A percentile compares a stretch with the other conserved stretches of the same genome.
These are phyloP conservation scores for Palythoa grandis DNA, from an alignment of 92 coral and sea anemone genomes.

Conservation along the genomic window DNA sequence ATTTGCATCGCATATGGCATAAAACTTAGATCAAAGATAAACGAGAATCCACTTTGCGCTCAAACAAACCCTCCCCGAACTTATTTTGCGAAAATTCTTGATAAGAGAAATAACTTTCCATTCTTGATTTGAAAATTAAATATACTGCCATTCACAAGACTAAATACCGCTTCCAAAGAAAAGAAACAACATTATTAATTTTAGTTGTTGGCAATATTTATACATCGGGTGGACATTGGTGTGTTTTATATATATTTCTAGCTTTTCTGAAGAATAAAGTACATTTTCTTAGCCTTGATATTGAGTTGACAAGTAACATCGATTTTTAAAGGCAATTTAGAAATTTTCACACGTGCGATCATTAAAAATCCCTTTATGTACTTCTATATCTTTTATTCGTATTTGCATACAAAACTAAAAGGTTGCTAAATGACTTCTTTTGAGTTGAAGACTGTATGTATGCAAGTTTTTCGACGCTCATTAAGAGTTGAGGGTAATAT, in stretches of 20 bases:
- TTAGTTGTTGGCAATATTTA: background rate
- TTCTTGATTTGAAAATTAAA: slow-evolving; percentile 22
- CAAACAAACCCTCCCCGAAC: slow-evolving; percentile 1
- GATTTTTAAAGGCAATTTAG: slow-evolving; percentile 44
- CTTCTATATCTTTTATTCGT: slow-evolving; percentile 37
- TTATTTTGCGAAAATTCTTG: background rate
- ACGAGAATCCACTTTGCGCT: background rate
- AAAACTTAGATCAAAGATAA: slow-evolving; percentile 35
- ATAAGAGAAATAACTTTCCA: slow-evolving; percentile 21
- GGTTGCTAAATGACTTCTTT: slow-evolving; percentile 48
- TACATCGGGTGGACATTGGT: background rate
- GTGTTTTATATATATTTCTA: slow-evolving; percentile 10
- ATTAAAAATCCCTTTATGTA: slow-evolving; percentile 50
- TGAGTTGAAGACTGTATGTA: slow-evolving; percentile 25
- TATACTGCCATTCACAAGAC: background rate
- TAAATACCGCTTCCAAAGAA: background rate
- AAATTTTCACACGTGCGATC: slow-evolving; percentile 51
- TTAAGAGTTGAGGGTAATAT: slow-evolving; percentile 16
- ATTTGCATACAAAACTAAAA: slow-evolving; percentile 50
- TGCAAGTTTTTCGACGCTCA: slow-evolving; percentile 22
- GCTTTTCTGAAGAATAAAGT: slow-evolving; percentile 13
- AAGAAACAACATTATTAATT: background rate
- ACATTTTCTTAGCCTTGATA: slow-evolving; percentile 12
- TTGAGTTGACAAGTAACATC: slow-evolving; percentile 27
- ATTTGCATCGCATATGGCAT: slow-evolving; percentile 38